Percentiles rank a stretch among this genome's conserved stretches.
These are phyloP conservation scores for Gymnogyps californianus DNA, from an alignment of 2,113 vertebrate genomes.

Conservation along the genomic window DNA sequence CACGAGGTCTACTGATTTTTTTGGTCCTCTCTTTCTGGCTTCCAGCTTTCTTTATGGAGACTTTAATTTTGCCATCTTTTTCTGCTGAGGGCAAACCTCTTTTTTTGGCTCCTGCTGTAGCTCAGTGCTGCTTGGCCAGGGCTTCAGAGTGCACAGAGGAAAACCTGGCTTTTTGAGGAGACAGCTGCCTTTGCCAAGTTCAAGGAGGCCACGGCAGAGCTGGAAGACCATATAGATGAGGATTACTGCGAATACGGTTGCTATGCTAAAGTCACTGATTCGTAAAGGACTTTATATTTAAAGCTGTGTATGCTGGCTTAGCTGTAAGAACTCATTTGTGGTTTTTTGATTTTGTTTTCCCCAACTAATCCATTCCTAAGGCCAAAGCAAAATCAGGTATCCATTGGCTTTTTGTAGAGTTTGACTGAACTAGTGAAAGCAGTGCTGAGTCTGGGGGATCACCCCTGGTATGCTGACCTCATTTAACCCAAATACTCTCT, in stretches of 20 bases:
- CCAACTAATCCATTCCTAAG: neutral
- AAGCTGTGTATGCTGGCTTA: neutral
- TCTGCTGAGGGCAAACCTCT: neutral
- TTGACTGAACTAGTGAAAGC: neutral
- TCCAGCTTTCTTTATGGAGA: neutral
- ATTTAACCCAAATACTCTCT: neutral
- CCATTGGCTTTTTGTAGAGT: neutral
- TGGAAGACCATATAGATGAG: neutral
- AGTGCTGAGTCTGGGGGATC: neutral
- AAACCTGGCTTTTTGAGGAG: neutral
- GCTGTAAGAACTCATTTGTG: neutral
- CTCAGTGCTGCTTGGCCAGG: neutral
- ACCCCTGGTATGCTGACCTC: neutral
- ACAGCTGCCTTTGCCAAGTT: neutral
- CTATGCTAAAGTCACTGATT: neutral
- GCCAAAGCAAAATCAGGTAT: neutral
- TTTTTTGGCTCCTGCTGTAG: neutral
- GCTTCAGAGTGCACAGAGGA: neutral
- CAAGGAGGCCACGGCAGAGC: neutral
- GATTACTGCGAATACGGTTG: rapidly evolving
- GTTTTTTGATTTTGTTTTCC: neutral
- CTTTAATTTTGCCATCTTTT: neutral
- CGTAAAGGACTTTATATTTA: neutral
- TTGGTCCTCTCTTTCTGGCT: neutral
- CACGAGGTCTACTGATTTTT: neutral